Conservation (phyloP, 2,888 invertebrate genomes). For the Plutella xylostella region DNA sequence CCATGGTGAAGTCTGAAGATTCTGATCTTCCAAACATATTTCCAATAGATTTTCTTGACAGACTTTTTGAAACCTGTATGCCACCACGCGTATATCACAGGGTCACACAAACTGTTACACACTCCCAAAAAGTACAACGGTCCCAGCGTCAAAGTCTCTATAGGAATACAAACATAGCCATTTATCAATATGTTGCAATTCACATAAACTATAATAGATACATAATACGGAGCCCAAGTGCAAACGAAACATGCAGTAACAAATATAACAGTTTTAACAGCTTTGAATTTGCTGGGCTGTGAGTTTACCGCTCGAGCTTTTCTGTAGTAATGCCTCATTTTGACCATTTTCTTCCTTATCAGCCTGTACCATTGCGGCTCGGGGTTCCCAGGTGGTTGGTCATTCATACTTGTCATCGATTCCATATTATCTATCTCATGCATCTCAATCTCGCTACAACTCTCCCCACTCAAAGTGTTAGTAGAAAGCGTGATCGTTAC, state of each 20-base stretch:
- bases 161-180: conserved; percentile 49
- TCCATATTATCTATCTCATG: conserved; percentile 21
- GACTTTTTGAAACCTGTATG: conserved; percentile 69
- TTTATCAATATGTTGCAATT: conserved; percentile 48
- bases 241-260: conserved; percentile 66
- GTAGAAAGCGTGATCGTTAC: conserved; percentile 28
- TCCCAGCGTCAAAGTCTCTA: conserved; percentile 64
- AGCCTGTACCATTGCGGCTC: conserved; percentile 10
- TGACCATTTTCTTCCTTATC: conserved; percentile 20
- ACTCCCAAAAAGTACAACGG: conserved; percentile 69
- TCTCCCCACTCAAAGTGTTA: conserved; percentile 21
- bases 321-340: conserved; percentile 21
- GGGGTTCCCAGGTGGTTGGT: not conserved
- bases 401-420: conserved; percentile 4
- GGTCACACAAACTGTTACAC: conserved; percentile 68
- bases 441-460: conserved; percentile 17
- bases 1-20: conserved; percentile 3
- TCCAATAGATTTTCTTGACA: conserved; percentile 41
- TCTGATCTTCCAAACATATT: conserved; percentile 25
- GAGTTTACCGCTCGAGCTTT: conserved; percentile 22
- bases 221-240: conserved; percentile 71
- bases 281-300: conserved; percentile 64
- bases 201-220: conserved; percentile 61
- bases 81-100: conserved; percentile 74
- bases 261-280: conserved; percentile 69